phyloP scores from a whole-genome alignment of 2,113 vertebrate genomes.

The Chionodraco myersi region DNA sequence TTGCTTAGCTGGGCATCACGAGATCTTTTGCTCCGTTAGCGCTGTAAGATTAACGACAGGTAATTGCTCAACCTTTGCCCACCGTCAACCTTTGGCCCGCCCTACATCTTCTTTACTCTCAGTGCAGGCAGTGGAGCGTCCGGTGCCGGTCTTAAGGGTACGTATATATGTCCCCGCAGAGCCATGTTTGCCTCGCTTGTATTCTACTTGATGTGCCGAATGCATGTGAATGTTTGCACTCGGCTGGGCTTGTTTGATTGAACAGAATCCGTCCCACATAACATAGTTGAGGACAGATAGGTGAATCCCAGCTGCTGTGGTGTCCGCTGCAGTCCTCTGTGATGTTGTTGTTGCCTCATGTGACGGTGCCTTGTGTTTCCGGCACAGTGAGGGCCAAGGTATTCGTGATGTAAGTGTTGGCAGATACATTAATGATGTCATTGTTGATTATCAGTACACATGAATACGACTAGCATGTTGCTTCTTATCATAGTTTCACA shows the following conservation, averaged over 20 bases:
- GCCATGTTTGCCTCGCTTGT: background rate
- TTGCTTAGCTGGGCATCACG: slow-evolving; percentile 67
- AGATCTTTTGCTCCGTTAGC: slow-evolving; percentile 59
- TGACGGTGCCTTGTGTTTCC: slow-evolving; percentile 6
- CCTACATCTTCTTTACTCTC: slow-evolving; percentile 14
- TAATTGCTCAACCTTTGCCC: slow-evolving; percentile 82
- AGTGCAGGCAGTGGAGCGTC: slow-evolving; percentile 43
- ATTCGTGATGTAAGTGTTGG: background rate
- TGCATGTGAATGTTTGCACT: background rate
- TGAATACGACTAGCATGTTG: background rate
- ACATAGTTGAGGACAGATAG: background rate
- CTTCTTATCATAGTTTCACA: background rate
- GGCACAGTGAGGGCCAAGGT: background rate
- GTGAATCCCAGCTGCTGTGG: background rate
- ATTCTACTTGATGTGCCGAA: background rate
- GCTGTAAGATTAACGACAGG: slow-evolving; percentile 75
- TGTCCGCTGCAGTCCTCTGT: background rate
- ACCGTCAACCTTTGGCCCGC: slow-evolving; percentile 70
- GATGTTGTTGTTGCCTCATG: slow-evolving; percentile 8
- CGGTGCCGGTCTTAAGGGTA: slow-evolving; percentile 61
- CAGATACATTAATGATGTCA: background rate
- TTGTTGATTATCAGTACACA: background rate
- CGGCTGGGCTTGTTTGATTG: background rate
- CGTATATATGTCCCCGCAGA: slow-evolving; percentile 16
- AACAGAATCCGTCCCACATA: background rate